Base-by-base conservation (phyloP, 1,140 invertebrate species). In the Bombus superbus region DNA sequence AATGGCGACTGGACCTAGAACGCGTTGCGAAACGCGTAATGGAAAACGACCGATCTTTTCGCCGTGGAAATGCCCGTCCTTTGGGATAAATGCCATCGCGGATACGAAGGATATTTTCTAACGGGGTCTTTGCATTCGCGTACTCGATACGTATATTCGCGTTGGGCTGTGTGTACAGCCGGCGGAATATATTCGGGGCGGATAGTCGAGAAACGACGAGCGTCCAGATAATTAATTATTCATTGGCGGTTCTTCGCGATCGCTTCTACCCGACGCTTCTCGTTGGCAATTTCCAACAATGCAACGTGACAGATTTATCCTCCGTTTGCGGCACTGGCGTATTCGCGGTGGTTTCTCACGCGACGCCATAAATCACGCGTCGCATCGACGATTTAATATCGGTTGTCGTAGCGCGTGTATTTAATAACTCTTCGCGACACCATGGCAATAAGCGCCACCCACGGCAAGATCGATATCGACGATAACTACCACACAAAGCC, bases 301-400 rank as follows among this genome's bases (percentile, higher is more conserved):
- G 15, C 13, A 22, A n/a, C 71, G 22, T 1, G 13, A 73, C 42
- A n/a, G 40, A 42, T 28, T 57, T 57, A 38, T 76, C 13, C 47
- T 38, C 35, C 4, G 2, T 38, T 53, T 28, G 0, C 5, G 4
- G 13, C 47, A 2, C 15, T 15, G 22, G 5, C 25, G 22, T 25
- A 22, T 25, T 35, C 28, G 40, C 40, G 18, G 10, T 9, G 1
- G 22, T 47, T 68, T 32, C 77, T 79, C 77, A 44, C n/a, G 62
- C 42, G 59, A 79, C n/a, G 42, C 18, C 40, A 66, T 79, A 79
- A 79, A 79, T 79, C 57, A 66, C 62, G 77, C 2, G 47, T 42
- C 75, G 13, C 57, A 42, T 77, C 64, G 75, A 62, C 75, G 57
- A 80, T 69, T 68, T 80, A 80, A 47, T 38, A 53, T 80, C 77